Percentiles rank a stretch among this genome's conserved stretches.
These are phyloP conservation scores for Sminthopsis crassicaudata DNA, from an alignment of 2,113 vertebrate species.

Conservation along the genomic window DNA sequence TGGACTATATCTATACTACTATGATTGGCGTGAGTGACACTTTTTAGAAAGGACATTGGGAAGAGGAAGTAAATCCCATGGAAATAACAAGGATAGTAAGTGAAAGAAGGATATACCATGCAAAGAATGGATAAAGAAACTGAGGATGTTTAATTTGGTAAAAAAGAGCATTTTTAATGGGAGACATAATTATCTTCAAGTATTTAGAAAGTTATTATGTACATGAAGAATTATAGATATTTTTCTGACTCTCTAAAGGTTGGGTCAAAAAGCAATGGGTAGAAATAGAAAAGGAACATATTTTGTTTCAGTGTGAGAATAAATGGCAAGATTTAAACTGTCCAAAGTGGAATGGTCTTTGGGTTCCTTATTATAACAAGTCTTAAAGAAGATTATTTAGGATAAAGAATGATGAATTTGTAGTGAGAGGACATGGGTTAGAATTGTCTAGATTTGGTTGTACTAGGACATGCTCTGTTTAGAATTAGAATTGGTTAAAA, in stretches of 20 bases:
- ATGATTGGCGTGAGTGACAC: not conserved
- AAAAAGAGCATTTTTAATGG: not conserved
- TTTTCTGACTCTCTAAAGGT: not conserved
- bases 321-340: not conserved
- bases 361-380: not conserved
- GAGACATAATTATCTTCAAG: not conserved
- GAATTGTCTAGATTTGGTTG: not conserved
- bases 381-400: not conserved
- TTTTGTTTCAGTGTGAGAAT: not conserved
- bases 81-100: not conserved
- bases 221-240: not conserved
- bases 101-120: not conserved
- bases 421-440: not conserved
- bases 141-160: not conserved
- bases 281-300: not conserved
- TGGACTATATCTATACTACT: not conserved
- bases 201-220: not conserved
- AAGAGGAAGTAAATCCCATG: not conserved
- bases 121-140: not conserved
- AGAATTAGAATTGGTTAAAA: not conserved
- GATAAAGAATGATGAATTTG: not conserved
- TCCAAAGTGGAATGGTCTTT: not conserved
- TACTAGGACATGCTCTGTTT: not conserved
- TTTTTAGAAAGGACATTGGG: not conserved
- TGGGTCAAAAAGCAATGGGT: not conserved